These are phyloP conservation scores for Phaetusa simplex DNA, from an alignment of 2,113 vertebrate species.

Conservation along the genomic window DNA sequence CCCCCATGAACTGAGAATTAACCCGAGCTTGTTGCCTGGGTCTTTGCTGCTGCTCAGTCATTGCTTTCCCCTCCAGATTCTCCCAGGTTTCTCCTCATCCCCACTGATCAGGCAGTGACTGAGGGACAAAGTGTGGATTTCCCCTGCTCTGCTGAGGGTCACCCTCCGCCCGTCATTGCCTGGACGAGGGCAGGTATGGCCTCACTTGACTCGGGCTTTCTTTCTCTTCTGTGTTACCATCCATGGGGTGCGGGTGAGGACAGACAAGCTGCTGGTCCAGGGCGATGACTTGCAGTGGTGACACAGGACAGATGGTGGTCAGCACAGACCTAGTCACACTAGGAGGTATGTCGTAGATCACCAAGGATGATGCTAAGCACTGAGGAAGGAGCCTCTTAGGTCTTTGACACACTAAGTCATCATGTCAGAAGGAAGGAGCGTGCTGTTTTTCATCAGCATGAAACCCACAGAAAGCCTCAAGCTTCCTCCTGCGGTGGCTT, in stretches of 20 bases:
- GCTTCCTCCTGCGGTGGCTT: not conserved
- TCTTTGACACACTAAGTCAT: not conserved
- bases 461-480: not conserved
- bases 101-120: conserved; percentile 82
- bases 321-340: not conserved
- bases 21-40: not conserved
- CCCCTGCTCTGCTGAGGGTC: conserved; percentile 84
- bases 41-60: not conserved
- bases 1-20: not conserved
- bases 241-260: not conserved
- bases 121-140: conserved; percentile 89
- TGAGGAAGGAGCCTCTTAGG: not conserved
- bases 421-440: not conserved
- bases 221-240: not conserved
- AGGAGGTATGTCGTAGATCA: not conserved
- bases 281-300: not conserved
- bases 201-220: fast-evolving
- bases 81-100: conserved; percentile 82
- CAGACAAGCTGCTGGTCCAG: not conserved
- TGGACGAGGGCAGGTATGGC: conserved; percentile 86
- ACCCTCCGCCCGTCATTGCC: conserved; percentile 83
- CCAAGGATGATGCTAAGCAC: not conserved
- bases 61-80: conserved; percentile 68
- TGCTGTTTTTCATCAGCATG: not conserved
- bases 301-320: not conserved